phyloP scores from a whole-genome alignment of 2,888 invertebrate genomes.

The Acleris sparsana region DNA sequence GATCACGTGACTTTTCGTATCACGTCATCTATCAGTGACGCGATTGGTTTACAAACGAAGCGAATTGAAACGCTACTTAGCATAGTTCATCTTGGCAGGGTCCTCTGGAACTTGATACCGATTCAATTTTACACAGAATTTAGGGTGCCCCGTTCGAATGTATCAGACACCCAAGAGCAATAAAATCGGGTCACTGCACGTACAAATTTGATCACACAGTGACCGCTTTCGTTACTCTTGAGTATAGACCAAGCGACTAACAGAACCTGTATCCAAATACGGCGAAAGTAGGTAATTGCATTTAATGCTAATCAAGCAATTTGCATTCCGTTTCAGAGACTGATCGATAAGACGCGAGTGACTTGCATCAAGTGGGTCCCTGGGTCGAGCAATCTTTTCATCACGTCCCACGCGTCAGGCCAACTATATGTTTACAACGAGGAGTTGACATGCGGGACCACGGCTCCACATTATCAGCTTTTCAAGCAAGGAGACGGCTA shows the following conservation, averaged over 20 bases:
- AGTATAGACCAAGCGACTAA: neutral
- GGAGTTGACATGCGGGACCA: constrained; percentile 94
- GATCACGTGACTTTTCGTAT: no score
- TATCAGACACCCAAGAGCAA: no score
- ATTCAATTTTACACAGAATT: no score
- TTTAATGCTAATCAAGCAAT: constrained; percentile 31
- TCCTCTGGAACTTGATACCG: no score
- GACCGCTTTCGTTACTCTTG: neutral
- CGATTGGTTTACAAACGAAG: no score
- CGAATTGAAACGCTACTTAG: no score
- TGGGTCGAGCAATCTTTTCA: constrained; percentile 95
- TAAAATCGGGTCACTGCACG: no score
- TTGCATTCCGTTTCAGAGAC: constrained; percentile 84
- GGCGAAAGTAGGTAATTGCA: constrained; percentile 10
- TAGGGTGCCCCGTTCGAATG: no score
- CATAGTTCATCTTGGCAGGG: no score
- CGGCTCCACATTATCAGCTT: constrained; percentile 96
- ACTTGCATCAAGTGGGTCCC: constrained; percentile 99
- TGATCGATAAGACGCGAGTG: constrained; percentile 96
- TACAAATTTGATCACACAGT: no score
- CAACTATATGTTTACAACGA: constrained; percentile 99
- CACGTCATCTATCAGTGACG: no score
- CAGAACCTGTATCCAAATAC: constrained; percentile 10
- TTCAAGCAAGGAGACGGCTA: constrained; percentile 98
- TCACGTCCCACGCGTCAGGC: constrained; percentile 97